Percentiles rank a stretch among this genome's conserved stretches.
Conservation (phyloP, 2,888 invertebrate genomes). For the Torymus texanus region DNA sequence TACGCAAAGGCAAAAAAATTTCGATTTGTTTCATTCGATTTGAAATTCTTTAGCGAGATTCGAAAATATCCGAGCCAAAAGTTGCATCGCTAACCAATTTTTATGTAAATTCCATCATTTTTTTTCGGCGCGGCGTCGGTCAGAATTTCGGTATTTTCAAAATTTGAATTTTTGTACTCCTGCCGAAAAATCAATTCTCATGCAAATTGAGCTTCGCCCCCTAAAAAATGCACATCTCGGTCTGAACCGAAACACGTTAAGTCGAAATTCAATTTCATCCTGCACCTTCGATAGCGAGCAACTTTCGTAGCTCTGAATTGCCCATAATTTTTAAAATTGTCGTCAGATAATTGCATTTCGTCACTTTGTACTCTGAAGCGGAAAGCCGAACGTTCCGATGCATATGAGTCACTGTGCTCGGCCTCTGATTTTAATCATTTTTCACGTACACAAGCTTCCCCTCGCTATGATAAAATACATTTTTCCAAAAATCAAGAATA, state of each 20-base stretch:
- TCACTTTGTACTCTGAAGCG: background rate
- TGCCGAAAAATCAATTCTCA: too few relatives aligned
- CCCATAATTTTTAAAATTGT: too few relatives aligned
- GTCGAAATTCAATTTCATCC: too few relatives aligned
- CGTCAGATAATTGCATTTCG: background rate
- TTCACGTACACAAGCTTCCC: background rate
- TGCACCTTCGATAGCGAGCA: too few relatives aligned
- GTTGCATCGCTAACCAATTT: background rate
- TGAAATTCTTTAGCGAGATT: background rate
- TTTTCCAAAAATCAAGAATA: background rate
- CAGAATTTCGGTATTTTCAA: too few relatives aligned
- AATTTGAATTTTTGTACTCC: too few relatives aligned
- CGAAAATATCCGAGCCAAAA: background rate
- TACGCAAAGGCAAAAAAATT: background rate
- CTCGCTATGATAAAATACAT: background rate
- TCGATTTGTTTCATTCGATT: background rate
- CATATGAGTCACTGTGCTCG: slow-evolving; percentile 8
- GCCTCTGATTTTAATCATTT: slow-evolving; percentile 8
- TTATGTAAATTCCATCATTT: slow-evolving; percentile 1
- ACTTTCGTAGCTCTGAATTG: too few relatives aligned
- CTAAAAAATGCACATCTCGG: too few relatives aligned
- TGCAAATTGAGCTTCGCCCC: too few relatives aligned
- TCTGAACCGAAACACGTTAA: too few relatives aligned
- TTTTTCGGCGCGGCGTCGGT: background rate
- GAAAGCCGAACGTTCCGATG: background rate